Conservation (phyloP, 2,888 invertebrate species). For the Rhogogaster chlorosoma region DNA sequence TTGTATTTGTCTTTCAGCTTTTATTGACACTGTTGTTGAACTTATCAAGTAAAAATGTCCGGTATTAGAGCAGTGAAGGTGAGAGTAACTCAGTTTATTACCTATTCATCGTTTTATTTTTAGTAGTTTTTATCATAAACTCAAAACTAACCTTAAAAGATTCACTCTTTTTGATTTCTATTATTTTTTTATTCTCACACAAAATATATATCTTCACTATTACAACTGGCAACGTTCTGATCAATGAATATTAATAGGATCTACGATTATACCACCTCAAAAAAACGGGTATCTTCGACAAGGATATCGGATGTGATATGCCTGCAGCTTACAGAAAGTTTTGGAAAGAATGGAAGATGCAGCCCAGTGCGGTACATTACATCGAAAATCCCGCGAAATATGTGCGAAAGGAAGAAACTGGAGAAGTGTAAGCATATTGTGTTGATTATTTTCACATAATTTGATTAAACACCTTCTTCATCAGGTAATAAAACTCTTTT, state of each 20-base stretch:
- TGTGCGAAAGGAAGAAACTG: constrained; percentile 86
- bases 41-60: background rate
- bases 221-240: background rate
- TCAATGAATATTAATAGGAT: background rate
- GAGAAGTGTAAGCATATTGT: constrained; percentile 82
- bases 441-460: background rate
- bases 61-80: background rate
- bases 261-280: constrained; percentile 56
- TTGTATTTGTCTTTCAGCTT: background rate
- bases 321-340: constrained; percentile 93
- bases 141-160: constrained; percentile 4
- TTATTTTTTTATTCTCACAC: background rate
- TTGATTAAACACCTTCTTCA: background rate
- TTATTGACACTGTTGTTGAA: background rate
- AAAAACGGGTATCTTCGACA: constrained; percentile 62
- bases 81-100: background rate
- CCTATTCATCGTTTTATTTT: background rate
- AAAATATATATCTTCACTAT: background rate
- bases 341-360: constrained; percentile 90
- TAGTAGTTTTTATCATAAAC: background rate
- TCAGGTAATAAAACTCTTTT: background rate
- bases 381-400: constrained; percentile 87
- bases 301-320: constrained; percentile 84
- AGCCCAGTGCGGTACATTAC: constrained; percentile 84
- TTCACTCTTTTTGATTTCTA: background rate